Percentiles rank a stretch among this genome's conserved stretches.
Conservation (phyloP, 2,797 vertebrate species). For the Lophotriccus pileatus region DNA sequence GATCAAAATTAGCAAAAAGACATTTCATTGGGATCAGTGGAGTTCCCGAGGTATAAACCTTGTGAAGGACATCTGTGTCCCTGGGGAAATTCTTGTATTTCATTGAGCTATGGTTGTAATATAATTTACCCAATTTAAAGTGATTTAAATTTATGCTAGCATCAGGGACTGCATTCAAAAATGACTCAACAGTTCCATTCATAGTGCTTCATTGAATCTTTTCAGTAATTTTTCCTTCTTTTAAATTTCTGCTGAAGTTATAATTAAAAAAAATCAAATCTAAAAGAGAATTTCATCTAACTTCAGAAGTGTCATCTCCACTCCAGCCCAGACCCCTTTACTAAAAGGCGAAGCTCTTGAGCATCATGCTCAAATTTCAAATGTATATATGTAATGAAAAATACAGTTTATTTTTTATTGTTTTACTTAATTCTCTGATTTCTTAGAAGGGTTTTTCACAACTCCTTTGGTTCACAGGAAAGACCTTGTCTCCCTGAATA, state of each 20-base stretch:
- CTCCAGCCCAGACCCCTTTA: background rate
- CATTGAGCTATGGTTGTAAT: conserved; percentile 1
- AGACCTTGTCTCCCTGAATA: background rate
- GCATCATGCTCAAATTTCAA: background rate
- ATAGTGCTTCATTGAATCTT: background rate
- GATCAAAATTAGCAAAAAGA: conserved; percentile 28
- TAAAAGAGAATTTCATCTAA: background rate
- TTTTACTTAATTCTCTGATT: background rate
- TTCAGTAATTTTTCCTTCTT: background rate
- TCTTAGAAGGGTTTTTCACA: background rate
- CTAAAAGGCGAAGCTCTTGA: background rate
- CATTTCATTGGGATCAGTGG: background rate
- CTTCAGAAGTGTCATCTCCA: background rate
- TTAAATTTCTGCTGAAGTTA: background rate
- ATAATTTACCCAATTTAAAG: conserved; percentile 15
- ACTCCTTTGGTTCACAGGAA: background rate
- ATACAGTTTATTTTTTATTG: background rate
- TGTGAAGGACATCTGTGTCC: background rate
- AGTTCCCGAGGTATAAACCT: background rate
- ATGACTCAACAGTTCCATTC: background rate
- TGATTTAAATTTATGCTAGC: conserved; percentile 7
- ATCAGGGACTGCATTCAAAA: conserved; percentile 1
- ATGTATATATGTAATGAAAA: background rate
- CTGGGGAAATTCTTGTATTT: conserved; percentile 23
- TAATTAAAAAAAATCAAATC: background rate